Conservation (phyloP, 2,113 vertebrate species). For the Nesoenas mayeri region DNA sequence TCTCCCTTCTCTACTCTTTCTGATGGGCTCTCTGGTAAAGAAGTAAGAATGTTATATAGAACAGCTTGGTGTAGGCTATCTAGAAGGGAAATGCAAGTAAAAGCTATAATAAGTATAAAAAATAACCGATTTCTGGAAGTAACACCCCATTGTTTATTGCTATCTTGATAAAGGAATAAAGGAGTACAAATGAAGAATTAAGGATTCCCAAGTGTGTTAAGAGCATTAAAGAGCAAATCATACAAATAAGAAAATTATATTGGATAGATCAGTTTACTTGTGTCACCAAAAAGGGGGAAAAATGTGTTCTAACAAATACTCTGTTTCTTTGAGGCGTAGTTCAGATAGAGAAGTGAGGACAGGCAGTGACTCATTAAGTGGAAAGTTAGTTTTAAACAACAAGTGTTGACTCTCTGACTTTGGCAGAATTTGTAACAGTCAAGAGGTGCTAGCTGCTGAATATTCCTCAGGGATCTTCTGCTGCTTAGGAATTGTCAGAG, state of each 20-base stretch:
- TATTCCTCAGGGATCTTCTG: background rate
- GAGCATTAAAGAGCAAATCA: background rate
- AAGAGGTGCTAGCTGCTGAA: background rate
- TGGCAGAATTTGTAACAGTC: background rate
- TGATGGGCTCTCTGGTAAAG: background rate
- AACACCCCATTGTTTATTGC: background rate
- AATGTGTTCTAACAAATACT: background rate
- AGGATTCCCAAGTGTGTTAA: background rate
- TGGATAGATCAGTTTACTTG: background rate
- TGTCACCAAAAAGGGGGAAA: background rate
- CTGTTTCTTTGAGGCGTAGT: background rate
- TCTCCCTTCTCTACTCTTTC: background rate
- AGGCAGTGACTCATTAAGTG: background rate
- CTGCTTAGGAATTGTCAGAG: background rate
- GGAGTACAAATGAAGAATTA: background rate
- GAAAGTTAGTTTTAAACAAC: background rate
- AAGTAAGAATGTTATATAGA: background rate
- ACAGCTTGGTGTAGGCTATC: background rate
- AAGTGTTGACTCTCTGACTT: background rate
- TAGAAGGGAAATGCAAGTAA: background rate
- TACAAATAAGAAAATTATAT: background rate
- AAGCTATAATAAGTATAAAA: background rate
- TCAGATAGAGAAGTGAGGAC: background rate
- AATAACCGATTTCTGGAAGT: background rate
- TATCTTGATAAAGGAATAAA: background rate